phyloP scores from a whole-genome alignment of 2,888 invertebrate species.

The Drosophila paracracens region DNA sequence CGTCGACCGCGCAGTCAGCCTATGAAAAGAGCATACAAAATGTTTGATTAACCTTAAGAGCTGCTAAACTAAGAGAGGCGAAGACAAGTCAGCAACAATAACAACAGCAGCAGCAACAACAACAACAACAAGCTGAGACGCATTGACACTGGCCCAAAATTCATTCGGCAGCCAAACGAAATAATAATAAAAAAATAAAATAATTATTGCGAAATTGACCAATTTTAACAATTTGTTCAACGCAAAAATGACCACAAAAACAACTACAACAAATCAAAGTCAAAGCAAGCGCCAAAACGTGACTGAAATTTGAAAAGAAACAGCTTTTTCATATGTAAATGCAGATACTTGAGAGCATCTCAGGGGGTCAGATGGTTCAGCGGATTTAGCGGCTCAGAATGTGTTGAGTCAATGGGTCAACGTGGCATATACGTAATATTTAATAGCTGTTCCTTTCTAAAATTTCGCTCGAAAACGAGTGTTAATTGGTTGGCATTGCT shows the following conservation, averaged over 20 bases:
- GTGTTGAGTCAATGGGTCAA: constrained; percentile 55
- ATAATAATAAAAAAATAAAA: constrained; percentile 53
- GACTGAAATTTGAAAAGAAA: constrained; percentile 57
- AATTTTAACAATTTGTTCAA: constrained; percentile 60
- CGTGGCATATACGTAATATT: constrained; percentile 54
- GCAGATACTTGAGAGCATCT: constrained; percentile 3
- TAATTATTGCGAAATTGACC: constrained; percentile 73
- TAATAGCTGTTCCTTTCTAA: constrained; percentile 37
- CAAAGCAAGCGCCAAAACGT: constrained; percentile 59
- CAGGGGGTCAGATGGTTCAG: constrained; percentile 6
- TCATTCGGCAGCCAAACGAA: constrained; percentile 57
- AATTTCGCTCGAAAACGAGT: neutral
- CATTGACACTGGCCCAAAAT: constrained; percentile 77
- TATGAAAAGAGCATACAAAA: constrained; percentile 70
- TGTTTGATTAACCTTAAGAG: constrained; percentile 77
- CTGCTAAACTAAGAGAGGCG: constrained; percentile 51
- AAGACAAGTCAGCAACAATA: constrained; percentile 21
- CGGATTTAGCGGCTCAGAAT: constrained; percentile 50
- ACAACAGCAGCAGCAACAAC: constrained; percentile 10
- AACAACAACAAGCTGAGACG: constrained; percentile 21
- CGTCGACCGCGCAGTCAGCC: constrained; percentile 25
- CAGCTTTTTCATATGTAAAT: constrained; percentile 27
- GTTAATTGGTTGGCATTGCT: constrained; percentile 48
- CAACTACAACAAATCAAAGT: constrained; percentile 26
- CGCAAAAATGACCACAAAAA: constrained; percentile 25